A percentile compares a stretch with the other conserved stretches of the same genome.
Evolutionary conservation across 2,113 vertebrate genomes (phyloP).

Genomic region (Syngnathus typhle): DNA sequence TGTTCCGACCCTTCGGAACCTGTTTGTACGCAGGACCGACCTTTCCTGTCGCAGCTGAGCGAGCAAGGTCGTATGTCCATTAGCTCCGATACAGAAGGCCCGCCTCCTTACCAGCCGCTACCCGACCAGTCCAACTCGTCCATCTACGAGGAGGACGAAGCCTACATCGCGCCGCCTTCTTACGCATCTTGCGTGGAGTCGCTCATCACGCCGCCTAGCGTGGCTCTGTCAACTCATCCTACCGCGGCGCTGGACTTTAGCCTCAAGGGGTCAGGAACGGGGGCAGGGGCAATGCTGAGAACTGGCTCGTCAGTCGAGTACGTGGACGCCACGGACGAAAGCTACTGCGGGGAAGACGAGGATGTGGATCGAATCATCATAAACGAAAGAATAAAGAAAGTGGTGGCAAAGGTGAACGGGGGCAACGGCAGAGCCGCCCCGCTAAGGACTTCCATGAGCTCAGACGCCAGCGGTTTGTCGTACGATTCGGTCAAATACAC

Average conservation of each 20-base stretch:
- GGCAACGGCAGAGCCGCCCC: slow-evolving; percentile 21
- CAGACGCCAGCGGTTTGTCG: slow-evolving; percentile 89
- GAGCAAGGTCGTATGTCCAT: slow-evolving; percentile 88
- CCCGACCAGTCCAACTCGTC: slow-evolving; percentile 82
- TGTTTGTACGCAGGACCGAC: slow-evolving; percentile 56
- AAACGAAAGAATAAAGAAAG: slow-evolving; percentile 34
- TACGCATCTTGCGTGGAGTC: slow-evolving; percentile 68
- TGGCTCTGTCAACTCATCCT: slow-evolving; percentile 28
- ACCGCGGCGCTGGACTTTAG: slow-evolving; percentile 56
- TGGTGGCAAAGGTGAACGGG: slow-evolving; percentile 25
- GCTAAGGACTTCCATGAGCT: slow-evolving; percentile 82
- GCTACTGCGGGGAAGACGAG: slow-evolving; percentile 60
- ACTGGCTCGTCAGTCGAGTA: slow-evolving; percentile 56
- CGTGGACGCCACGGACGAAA: slow-evolving; percentile 61
- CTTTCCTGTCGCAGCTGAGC: slow-evolving; percentile 78
- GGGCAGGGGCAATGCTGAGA: slow-evolving; percentile 36
- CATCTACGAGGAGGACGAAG: slow-evolving; percentile 87
- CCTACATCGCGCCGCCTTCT: slow-evolving; percentile 61
- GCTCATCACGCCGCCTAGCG: slow-evolving; percentile 54
- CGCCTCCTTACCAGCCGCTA: slow-evolving; percentile 76
- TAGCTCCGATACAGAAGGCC: slow-evolving; percentile 85
- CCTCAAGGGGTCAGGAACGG: slow-evolving; percentile 34
- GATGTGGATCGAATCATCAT: slow-evolving; percentile 59
- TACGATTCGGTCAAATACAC: slow-evolving; percentile 98
- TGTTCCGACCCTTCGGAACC: slow-evolving; percentile 74